Evolutionary conservation across 2,113 vertebrate genomes (phyloP).

Genomic region (Gymnarchus niloticus): DNA sequence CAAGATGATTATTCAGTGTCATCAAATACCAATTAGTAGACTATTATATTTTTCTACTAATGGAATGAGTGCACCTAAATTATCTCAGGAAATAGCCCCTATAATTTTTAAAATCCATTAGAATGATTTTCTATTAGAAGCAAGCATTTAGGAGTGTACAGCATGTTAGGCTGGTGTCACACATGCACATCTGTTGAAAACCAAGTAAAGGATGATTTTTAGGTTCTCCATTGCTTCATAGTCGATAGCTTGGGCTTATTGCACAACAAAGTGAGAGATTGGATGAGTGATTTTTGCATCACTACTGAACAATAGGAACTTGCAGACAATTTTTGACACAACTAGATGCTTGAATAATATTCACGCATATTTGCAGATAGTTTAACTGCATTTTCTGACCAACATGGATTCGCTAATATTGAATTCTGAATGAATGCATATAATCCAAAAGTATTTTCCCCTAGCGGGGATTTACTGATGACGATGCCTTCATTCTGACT

Average conservation of each 20-base stretch:
- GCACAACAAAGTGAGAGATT: neutral
- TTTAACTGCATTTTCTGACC: neutral
- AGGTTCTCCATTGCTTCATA: neutral
- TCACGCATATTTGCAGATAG: neutral
- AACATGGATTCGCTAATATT: neutral
- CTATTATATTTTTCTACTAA: too few species aligned
- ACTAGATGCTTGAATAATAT: neutral
- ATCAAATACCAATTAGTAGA: too few species aligned
- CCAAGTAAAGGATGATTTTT: neutral
- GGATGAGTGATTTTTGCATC: neutral
- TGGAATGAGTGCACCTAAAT: too few species aligned
- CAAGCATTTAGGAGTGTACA: too few species aligned
- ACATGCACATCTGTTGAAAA: neutral
- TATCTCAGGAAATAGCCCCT: too few species aligned
- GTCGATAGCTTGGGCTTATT: neutral
- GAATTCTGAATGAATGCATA: neutral
- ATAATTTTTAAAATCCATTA: too few species aligned
- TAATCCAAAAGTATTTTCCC: neutral
- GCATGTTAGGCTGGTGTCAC: neutral
- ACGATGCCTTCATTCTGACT: too few species aligned
- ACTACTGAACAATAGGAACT: too few species aligned
- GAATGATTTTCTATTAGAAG: too few species aligned
- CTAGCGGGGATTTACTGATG: neutral
- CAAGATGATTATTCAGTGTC: too few species aligned
- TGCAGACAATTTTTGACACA: too few species aligned